A percentile compares a stretch with the other conserved stretches of the same genome.
Evolutionary conservation across 2,797 vertebrate genomes (phyloP).

Genomic region (Crenuchus spilurus): DNA sequence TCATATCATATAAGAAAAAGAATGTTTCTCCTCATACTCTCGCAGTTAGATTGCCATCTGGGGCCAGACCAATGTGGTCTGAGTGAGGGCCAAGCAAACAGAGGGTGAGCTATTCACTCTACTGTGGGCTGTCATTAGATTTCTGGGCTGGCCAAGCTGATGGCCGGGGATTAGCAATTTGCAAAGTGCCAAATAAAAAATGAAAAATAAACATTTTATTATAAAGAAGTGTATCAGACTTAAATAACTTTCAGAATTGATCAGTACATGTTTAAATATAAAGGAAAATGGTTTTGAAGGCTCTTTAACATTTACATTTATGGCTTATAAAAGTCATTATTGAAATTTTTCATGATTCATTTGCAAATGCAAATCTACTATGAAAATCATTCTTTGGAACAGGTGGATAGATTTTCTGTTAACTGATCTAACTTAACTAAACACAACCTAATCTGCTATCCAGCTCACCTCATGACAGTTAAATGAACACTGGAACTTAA

Average conservation of each 20-base stretch:
- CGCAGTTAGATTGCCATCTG: not conserved
- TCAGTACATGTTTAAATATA: not conserved
- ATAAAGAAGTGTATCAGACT: not conserved
- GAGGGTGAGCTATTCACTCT: slow-evolving; percentile 1
- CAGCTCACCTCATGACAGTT: too few relatives aligned
- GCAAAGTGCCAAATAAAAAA: not conserved
- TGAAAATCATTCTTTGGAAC: too few relatives aligned
- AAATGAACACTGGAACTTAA: too few relatives aligned
- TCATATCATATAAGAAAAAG: not conserved
- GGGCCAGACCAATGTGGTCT: slow-evolving; percentile 42
- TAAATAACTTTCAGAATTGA: not conserved
- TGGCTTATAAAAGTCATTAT: too few relatives aligned
- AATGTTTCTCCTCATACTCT: not conserved
- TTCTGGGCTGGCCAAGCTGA: slow-evolving; percentile 5
- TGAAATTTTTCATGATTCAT: too few relatives aligned
- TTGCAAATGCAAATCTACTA: too few relatives aligned
- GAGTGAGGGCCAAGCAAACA: slow-evolving; percentile 36
- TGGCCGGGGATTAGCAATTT: not conserved
- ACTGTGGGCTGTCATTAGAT: slow-evolving; percentile 6
- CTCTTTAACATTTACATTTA: too few relatives aligned
- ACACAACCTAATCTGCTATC: too few relatives aligned
- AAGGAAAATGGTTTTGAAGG: too few relatives aligned
- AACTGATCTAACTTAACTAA: too few relatives aligned
- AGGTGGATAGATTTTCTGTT: too few relatives aligned
- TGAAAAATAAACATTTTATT: not conserved